phyloP scores from a whole-genome alignment of 1,140 invertebrate species.

The Leptopilina boulardi region DNA sequence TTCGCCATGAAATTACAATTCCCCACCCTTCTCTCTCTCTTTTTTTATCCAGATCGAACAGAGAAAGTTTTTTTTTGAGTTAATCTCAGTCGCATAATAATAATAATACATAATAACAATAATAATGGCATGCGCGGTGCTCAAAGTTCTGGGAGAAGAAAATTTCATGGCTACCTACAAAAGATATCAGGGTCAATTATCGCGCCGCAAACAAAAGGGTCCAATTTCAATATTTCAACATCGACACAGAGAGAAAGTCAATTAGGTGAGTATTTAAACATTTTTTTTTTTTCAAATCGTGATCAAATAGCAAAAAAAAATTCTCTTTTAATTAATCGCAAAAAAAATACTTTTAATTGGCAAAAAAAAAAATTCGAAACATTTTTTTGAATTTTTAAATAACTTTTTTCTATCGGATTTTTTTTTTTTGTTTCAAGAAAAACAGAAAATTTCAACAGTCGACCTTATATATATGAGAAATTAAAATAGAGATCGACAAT shows the following conservation, averaged over 20 bases:
- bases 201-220: conserved; percentile 15
- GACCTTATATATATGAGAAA: too few relatives aligned
- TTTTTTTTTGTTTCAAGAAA: too few relatives aligned
- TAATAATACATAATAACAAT: too few relatives aligned
- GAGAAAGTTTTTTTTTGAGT: not conserved
- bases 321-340: not conserved
- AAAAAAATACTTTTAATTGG: not conserved
- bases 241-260: conserved; percentile 18
- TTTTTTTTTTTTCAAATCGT: not conserved
- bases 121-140: not conserved
- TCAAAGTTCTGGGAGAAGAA: not conserved
- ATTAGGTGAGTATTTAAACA: not conserved
- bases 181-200: conserved; percentile 18
- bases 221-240: not conserved
- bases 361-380: not conserved
- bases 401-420: too few relatives aligned
- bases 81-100: not conserved
- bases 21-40: too few relatives aligned
- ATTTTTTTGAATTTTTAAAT: too few relatives aligned
- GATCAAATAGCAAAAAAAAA: not conserved
- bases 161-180: not conserved
- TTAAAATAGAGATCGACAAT: too few relatives aligned
- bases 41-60: conserved; percentile 24
- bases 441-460: too few relatives aligned
- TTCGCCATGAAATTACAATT: conserved; percentile 6